Conservation (phyloP, 2,888 invertebrate genomes). For the Chrysolina haemoptera region DNA sequence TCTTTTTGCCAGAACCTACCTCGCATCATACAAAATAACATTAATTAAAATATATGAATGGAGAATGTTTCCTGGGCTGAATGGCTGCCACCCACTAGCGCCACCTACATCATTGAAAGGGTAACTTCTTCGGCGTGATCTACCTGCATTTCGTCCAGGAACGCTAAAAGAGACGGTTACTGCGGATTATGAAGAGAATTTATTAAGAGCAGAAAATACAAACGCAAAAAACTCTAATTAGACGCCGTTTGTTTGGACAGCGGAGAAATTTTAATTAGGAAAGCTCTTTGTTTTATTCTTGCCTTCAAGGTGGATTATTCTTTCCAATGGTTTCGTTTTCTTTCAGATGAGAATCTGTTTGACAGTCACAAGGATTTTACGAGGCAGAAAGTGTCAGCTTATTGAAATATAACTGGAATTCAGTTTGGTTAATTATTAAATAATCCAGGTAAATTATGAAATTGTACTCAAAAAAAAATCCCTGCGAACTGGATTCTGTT, state of each 20-base stretch:
- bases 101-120: conserved; percentile 17
- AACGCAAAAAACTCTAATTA: conserved; percentile 13
- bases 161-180: conserved; percentile 18
- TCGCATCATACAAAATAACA: conserved; percentile 6
- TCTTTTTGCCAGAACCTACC: no score
- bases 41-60: conserved; percentile 28
- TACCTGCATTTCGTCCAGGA: conserved; percentile 19
- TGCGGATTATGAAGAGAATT: conserved; percentile 13
- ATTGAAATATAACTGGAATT: no score
- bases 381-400: neutral
- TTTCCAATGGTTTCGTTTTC: neutral
- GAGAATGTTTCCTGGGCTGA: neutral
- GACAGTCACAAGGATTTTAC: neutral
- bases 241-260: conserved; percentile 13
- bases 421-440: no score
- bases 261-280: conserved; percentile 30
- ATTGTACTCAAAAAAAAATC: no score
- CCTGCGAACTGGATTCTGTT: no score
- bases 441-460: no score
- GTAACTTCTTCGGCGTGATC: conserved; percentile 16
- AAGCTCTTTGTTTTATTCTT: conserved; percentile 2
- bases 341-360: neutral
- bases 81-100: neutral
- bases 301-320: conserved; percentile 3
- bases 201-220: conserved; percentile 3